These are phyloP conservation scores for Smutsia gigantea DNA, from an alignment of 2,797 vertebrate genomes.

Conservation along the genomic window DNA sequence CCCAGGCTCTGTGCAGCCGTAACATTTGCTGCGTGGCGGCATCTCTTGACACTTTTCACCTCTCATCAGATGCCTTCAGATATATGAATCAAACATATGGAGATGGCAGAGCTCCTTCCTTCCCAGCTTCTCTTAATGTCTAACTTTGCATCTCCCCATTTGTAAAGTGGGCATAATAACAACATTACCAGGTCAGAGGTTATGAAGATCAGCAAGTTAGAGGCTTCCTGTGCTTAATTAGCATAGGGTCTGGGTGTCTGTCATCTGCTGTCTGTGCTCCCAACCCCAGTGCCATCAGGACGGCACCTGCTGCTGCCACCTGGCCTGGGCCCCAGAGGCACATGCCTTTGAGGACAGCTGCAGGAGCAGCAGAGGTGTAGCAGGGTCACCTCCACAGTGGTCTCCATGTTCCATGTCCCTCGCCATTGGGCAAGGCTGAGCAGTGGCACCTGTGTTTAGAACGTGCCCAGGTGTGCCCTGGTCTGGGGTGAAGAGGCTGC, in stretches of 20 bases:
- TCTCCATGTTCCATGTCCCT: neutral
- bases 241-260: too few species aligned
- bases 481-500: fast-evolving
- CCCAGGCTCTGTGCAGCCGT: neutral
- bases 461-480: neutral
- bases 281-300: too few species aligned
- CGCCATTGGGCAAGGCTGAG: neutral
- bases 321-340: too few species aligned
- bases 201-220: neutral
- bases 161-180: fast-evolving
- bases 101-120: fast-evolving
- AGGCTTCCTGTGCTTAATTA: too few species aligned
- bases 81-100: fast-evolving
- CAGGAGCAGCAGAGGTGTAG: fast-evolving
- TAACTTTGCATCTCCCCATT: fast-evolving
- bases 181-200: fast-evolving
- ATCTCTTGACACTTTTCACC: fast-evolving
- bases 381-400: fast-evolving
- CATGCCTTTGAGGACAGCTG: neutral
- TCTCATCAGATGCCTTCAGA: fast-evolving
- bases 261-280: too few species aligned
- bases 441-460: neutral
- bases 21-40: fast-evolving
- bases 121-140: neutral
- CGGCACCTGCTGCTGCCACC: too few species aligned